Conservation (phyloP, 2,113 vertebrate genomes). For the Rhinogobius similis region DNA sequence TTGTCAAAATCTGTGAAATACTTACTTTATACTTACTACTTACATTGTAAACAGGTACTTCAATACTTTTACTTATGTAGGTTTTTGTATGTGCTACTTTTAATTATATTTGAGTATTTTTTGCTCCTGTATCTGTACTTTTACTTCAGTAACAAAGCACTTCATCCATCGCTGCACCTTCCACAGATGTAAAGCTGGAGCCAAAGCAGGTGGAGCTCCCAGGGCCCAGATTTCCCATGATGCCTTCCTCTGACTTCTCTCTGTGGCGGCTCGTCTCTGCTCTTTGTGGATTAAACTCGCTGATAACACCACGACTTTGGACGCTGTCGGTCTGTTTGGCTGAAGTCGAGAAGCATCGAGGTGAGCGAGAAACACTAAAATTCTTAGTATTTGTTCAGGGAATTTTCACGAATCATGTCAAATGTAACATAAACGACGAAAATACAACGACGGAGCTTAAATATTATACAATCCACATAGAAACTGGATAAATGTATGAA, state of each 20-base stretch:
- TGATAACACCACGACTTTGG: slow-evolving; percentile 56
- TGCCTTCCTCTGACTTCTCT: slow-evolving; percentile 39
- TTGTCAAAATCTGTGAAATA: too few species aligned
- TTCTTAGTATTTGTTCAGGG: background rate
- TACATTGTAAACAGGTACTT: too few species aligned
- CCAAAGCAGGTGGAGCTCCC: slow-evolving; percentile 49
- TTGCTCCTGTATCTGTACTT: too few species aligned
- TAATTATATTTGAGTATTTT: too few species aligned
- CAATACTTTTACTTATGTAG: too few species aligned
- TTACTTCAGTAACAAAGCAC: too few species aligned
- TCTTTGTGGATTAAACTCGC: slow-evolving; percentile 35
- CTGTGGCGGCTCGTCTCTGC: slow-evolving; percentile 39
- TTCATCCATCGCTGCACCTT: background rate
- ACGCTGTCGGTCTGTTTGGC: slow-evolving; percentile 71
- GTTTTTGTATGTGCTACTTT: too few species aligned
- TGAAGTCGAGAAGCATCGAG: slow-evolving; percentile 75
- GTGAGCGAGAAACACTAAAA: slow-evolving; percentile 22
- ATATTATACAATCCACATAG: background rate
- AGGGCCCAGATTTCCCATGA: slow-evolving; percentile 31
- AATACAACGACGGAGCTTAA: background rate
- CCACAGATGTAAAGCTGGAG: slow-evolving; percentile 10
- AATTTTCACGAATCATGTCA: background rate
- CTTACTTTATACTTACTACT: too few species aligned
- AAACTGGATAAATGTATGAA: background rate
- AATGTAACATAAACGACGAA: background rate